These are phyloP conservation scores for Hippopotamyrus pictus DNA, from an alignment of 2,797 vertebrate species.

Conservation along the genomic window DNA sequence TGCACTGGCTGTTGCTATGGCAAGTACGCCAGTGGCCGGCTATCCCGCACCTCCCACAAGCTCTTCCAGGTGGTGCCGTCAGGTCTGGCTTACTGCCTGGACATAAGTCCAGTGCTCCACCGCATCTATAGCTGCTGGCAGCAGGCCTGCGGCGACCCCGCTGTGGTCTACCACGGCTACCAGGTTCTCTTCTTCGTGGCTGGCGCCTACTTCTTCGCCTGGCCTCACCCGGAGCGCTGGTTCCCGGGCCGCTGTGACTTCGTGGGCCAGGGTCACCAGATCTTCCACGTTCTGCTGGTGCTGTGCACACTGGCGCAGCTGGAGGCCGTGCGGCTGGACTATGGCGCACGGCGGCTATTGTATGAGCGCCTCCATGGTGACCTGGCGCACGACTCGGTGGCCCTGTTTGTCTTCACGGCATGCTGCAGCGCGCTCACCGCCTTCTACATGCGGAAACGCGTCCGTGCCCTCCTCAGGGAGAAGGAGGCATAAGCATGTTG, in stretches of 20 bases:
- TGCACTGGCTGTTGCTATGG: slow-evolving; percentile 88
- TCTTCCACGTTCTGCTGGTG: slow-evolving; percentile 85
- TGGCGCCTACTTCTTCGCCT: slow-evolving; percentile 85
- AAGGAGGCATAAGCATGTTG: slow-evolving; percentile 55
- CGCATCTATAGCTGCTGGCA: slow-evolving; percentile 73
- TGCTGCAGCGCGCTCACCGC: slow-evolving; percentile 80
- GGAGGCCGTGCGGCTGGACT: slow-evolving; percentile 84
- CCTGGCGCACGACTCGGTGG: slow-evolving; percentile 73
- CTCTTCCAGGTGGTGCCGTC: slow-evolving; percentile 88
- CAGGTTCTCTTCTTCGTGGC: slow-evolving; percentile 85
- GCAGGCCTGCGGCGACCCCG: slow-evolving; percentile 61
- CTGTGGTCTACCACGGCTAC: slow-evolving; percentile 78
- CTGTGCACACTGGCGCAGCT: slow-evolving; percentile 86
- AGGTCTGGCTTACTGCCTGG: slow-evolving; percentile 78
- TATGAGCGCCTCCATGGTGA: slow-evolving; percentile 76
- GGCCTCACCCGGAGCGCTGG: slow-evolving; percentile 84
- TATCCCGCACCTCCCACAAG: slow-evolving; percentile 62
- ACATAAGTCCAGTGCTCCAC: slow-evolving; percentile 87
- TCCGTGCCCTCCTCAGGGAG: slow-evolving; percentile 60
- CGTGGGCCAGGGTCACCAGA: slow-evolving; percentile 89
- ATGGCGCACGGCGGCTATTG: slow-evolving; percentile 65
- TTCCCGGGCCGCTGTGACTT: slow-evolving; percentile 83
- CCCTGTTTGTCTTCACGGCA: slow-evolving; percentile 76
- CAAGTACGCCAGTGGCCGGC: slow-evolving; percentile 69
- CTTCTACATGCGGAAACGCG: slow-evolving; percentile 68